These are phyloP conservation scores for Mohoua ochrocephala DNA, from an alignment of 2,113 vertebrate species.

Conservation along the genomic window DNA sequence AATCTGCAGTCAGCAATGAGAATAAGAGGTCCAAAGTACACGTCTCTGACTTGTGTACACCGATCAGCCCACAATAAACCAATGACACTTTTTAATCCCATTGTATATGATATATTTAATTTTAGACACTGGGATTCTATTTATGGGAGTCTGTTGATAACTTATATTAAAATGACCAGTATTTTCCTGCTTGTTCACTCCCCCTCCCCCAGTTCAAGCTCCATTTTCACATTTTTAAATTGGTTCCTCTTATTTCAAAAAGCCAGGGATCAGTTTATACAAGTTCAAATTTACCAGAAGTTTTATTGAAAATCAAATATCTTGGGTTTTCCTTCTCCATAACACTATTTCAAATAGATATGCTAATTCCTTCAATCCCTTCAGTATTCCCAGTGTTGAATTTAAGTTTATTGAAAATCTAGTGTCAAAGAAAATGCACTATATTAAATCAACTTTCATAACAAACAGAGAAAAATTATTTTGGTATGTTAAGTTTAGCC, in stretches of 20 bases:
- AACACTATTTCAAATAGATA: conserved; percentile 1
- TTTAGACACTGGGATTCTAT: not conserved
- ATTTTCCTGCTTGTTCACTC: not conserved
- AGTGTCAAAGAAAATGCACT: not conserved
- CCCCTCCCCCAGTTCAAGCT: not conserved
- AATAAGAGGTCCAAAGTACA: not conserved
- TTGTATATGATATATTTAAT: not conserved
- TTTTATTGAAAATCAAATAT: conserved; percentile 23
- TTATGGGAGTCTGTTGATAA: not conserved
- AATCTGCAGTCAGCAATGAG: not conserved
- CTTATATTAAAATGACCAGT: not conserved
- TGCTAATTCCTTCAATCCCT: not conserved
- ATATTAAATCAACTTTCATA: not conserved
- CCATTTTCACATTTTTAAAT: not conserved
- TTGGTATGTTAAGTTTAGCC: not conserved
- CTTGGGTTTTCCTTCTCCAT: not conserved
- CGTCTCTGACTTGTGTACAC: not conserved
- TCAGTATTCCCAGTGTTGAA: not conserved
- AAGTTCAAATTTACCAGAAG: not conserved
- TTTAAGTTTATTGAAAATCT: conserved; percentile 1
- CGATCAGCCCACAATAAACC: not conserved
- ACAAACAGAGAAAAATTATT: not conserved
- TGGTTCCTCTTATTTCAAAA: not conserved
- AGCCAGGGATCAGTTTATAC: not conserved
- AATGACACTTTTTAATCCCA: not conserved